Evolutionary conservation across 2,888 invertebrate species (phyloP).

Genomic region (Globia sparganii): DNA sequence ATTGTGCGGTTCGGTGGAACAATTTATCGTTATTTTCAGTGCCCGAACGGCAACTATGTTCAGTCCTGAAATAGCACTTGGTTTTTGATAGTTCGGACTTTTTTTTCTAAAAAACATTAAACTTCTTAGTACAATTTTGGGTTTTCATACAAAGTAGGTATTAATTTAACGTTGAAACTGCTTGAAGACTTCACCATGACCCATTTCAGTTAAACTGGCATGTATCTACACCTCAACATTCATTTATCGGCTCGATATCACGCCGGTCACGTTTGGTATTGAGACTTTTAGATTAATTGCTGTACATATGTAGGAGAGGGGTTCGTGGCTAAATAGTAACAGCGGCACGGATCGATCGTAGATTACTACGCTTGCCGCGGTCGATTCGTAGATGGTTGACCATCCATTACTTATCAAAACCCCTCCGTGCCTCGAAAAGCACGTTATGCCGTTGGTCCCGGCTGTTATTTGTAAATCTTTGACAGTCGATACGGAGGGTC

Average conservation of each 20-base stretch:
- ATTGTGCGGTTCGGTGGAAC: too few relatives aligned
- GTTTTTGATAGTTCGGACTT: not conserved
- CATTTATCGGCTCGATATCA: constrained; percentile 32
- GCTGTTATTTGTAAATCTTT: not conserved
- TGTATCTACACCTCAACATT: not conserved
- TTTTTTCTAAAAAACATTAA: not conserved
- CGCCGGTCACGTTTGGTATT: constrained; percentile 19
- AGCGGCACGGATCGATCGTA: not conserved
- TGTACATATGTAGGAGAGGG: not conserved
- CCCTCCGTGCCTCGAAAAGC: not conserved
- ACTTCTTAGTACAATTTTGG: not conserved
- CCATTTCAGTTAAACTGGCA: constrained; percentile 13
- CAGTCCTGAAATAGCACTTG: not conserved
- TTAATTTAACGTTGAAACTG: constrained; percentile 16
- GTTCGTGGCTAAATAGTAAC: not conserved
- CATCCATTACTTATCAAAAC: not conserved
- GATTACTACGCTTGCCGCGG: not conserved
- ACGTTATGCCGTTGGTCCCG: not conserved
- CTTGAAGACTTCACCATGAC: constrained; percentile 31
- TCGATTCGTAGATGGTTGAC: not conserved
- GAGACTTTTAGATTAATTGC: constrained; percentile 31
- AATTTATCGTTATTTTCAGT: too few relatives aligned
- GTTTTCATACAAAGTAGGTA: constrained; percentile 21
- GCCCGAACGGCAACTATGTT: too few relatives aligned
- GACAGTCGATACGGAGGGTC: not conserved